Percentiles rank a stretch among this genome's conserved stretches.
These are phyloP conservation scores for Limanda limanda DNA, from an alignment of 2,113 vertebrate species.

Conservation along the genomic window DNA sequence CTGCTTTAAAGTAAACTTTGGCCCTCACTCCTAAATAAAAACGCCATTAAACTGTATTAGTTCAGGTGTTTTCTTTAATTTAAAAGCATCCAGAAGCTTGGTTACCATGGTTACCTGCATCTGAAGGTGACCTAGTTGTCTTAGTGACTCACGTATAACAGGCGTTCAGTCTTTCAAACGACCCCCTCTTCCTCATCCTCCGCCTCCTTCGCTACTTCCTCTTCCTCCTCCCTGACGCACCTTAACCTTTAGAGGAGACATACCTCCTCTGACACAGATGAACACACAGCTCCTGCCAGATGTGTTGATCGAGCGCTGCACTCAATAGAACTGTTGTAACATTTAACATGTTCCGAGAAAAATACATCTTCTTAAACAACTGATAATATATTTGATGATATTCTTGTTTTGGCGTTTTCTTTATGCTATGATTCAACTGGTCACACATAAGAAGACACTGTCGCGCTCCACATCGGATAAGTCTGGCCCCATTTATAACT, in stretches of 20 bases:
- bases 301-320: background rate
- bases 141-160: constrained; percentile 62
- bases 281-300: background rate
- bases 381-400: background rate
- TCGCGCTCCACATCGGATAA: background rate
- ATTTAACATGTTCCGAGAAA: background rate
- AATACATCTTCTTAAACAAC: background rate
- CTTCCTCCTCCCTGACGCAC: constrained; percentile 12
- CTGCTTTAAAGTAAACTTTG: background rate
- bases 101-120: constrained; percentile 70
- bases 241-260: constrained; percentile 30
- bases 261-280: constrained; percentile 5
- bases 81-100: constrained; percentile 37
- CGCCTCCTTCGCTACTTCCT: constrained; percentile 10
- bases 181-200: constrained; percentile 54
- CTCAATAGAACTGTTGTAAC: background rate
- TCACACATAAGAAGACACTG: background rate
- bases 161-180: constrained; percentile 77
- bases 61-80: constrained; percentile 45
- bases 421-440: background rate
- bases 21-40: background rate
- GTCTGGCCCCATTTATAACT: constrained; percentile 34
- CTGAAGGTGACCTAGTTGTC: constrained; percentile 66
- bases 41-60: background rate
- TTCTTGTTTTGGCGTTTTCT: no score